A percentile compares a stretch with the other conserved stretches of the same genome.
phyloP scores from a whole-genome alignment of 2,888 invertebrate species.

The Ophion obscuratus region DNA sequence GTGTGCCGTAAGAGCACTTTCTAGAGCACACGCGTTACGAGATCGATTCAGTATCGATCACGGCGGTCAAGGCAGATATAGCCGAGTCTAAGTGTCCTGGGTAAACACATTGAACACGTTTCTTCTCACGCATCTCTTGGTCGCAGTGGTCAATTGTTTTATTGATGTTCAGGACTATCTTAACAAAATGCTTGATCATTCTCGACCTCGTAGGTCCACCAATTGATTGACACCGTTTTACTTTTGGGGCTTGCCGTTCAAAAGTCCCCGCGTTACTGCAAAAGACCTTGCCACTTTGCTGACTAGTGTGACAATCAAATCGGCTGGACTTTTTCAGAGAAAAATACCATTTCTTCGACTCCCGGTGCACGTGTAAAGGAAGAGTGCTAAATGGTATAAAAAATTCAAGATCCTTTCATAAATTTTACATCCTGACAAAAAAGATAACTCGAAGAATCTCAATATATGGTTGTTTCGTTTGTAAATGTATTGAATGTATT shows the following conservation, averaged over 20 bases:
- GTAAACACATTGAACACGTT: conserved; percentile 13
- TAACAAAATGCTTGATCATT: neutral
- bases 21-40: conserved; percentile 75
- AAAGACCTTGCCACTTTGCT: neutral
- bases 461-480: neutral
- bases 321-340: neutral
- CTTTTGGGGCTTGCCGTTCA: neutral
- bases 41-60: conserved; percentile 51
- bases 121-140: neutral
- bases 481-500: neutral
- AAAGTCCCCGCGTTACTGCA: neutral
- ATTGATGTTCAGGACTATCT: neutral
- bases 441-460: neutral
- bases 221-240: neutral
- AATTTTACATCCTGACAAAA: neutral
- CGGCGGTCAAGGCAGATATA: conserved; percentile 68
- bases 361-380: neutral
- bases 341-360: neutral
- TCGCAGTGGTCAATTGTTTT: neutral
- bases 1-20: conserved; percentile 78
- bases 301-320: neutral
- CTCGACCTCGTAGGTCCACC: neutral
- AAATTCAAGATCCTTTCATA: neutral
- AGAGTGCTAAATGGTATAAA: neutral
- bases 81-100: conserved; percentile 6